These are phyloP conservation scores for Brachionus plicatilis DNA, from an alignment of 1,140 invertebrate species.

Conservation along the genomic window DNA sequence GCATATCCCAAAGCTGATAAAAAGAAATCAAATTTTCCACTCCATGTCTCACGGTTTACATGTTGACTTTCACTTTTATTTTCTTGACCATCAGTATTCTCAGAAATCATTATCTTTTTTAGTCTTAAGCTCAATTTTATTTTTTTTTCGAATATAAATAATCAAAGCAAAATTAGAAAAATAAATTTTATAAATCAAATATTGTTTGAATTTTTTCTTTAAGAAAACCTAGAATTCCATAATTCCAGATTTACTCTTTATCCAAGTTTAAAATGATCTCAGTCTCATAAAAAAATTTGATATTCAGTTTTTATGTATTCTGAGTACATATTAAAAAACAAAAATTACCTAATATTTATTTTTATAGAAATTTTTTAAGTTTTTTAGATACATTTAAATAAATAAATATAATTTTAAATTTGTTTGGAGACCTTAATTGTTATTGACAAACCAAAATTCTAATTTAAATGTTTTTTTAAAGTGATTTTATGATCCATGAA, in stretches of 20 bases:
- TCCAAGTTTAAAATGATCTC: not conserved
- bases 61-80: not conserved
- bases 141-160: not conserved
- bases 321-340: too few species aligned
- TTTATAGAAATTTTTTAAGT: too few species aligned
- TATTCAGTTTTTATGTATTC: too few species aligned
- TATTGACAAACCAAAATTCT: too few species aligned
- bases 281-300: not conserved
- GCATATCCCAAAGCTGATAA: slow-evolving; percentile 52
- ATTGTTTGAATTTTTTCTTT: not conserved
- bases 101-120: not conserved
- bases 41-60: slow-evolving; percentile 60
- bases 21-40: slow-evolving; percentile 57
- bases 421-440: too few species aligned
- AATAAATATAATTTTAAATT: too few species aligned
- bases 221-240: not conserved
- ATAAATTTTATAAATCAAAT: not conserved
- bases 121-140: not conserved
- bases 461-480: too few species aligned
- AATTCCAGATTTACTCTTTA: not conserved
- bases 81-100: not conserved
- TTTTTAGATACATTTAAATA: too few species aligned
- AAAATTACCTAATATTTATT: too few species aligned
- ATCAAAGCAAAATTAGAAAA: not conserved
- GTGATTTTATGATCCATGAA: too few species aligned